A percentile compares a stretch with the other conserved stretches of the same genome.
Evolutionary conservation across 2,797 vertebrate species (phyloP).

Genomic region (Bryconaethiops microstoma): DNA sequence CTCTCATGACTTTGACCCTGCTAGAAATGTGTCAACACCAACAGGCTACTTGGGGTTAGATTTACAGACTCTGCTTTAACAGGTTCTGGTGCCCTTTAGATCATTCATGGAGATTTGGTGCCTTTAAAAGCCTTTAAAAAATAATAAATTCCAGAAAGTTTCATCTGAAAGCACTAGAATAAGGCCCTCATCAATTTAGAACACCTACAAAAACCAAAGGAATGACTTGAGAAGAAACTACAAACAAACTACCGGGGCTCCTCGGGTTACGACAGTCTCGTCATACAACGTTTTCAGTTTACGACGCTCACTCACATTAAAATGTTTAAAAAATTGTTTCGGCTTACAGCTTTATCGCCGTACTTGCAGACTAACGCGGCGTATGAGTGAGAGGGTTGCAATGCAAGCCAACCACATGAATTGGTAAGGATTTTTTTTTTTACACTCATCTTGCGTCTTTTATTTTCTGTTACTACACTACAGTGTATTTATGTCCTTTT

Average conservation of each 20-base stretch:
- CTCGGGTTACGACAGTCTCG: too few relatives aligned
- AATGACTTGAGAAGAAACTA: not conserved
- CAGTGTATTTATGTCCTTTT: too few relatives aligned
- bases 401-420: too few relatives aligned
- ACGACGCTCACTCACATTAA: not conserved
- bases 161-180: not conserved
- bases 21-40: not conserved
- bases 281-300: too few relatives aligned
- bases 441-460: too few relatives aligned
- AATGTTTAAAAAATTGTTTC: too few relatives aligned
- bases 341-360: too few relatives aligned
- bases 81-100: not conserved
- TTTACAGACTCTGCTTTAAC: not conserved
- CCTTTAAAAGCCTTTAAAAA: conserved; percentile 1
- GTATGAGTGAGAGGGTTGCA: too few relatives aligned
- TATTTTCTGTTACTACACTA: too few relatives aligned
- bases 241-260: not conserved
- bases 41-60: not conserved
- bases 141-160: not conserved
- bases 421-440: too few relatives aligned
- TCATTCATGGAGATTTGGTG: conserved; percentile 2
- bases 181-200: not conserved
- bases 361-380: too few relatives aligned
- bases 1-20: not conserved
- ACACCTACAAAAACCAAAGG: not conserved